phyloP scores from a whole-genome alignment of 2,113 vertebrate genomes.

The Hypanus sabinus region DNA sequence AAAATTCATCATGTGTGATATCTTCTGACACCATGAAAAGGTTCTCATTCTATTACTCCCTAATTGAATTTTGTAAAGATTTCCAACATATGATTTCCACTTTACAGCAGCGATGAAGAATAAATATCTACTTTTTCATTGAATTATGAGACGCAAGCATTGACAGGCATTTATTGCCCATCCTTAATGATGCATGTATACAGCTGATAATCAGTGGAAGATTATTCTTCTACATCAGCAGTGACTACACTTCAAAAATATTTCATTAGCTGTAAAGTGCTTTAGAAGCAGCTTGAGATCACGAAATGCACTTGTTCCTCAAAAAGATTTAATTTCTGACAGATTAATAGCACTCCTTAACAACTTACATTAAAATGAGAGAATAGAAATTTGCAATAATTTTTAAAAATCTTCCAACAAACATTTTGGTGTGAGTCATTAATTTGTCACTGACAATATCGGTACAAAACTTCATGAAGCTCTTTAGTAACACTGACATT shows the following conservation, averaged over 20 bases:
- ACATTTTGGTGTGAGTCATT: not conserved
- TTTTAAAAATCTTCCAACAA: not conserved
- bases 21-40: too few relatives aligned
- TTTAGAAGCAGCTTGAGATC: too few relatives aligned
- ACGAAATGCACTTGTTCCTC: not conserved
- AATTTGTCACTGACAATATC: not conserved
- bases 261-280: too few relatives aligned
- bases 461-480: not conserved
- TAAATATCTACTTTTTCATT: not conserved
- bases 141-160: too few relatives aligned
- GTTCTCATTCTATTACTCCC: too few relatives aligned
- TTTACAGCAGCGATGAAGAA: not conserved
- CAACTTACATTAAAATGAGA: not conserved
- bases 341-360: not conserved
- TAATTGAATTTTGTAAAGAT: not conserved
- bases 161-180: too few relatives aligned
- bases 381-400: not conserved
- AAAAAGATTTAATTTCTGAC: not conserved
- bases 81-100: not conserved
- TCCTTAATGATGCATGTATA: not conserved
- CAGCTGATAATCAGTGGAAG: not conserved
- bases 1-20: too few relatives aligned
- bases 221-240: not conserved
- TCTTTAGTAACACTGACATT: not conserved
- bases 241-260: not conserved